These are phyloP conservation scores for Montipora sp. DNA, from an alignment of 64 coral and sea anemone genomes.

Conservation along the genomic window DNA sequence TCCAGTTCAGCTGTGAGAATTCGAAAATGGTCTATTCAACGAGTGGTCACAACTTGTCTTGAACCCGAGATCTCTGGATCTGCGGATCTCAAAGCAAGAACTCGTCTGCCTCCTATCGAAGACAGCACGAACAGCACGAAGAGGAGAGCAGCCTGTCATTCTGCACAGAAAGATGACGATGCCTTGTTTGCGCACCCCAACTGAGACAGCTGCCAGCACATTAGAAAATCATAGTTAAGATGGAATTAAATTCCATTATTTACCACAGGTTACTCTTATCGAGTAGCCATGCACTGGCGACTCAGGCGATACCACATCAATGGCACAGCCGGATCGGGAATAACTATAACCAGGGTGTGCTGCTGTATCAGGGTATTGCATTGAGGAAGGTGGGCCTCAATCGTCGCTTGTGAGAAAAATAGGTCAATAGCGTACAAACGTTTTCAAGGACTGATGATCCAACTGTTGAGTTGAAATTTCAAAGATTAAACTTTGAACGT, in stretches of 20 bases:
- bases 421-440: too few species aligned
- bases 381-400: background rate
- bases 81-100: too few species aligned
- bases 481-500: background rate
- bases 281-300: background rate
- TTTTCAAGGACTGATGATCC: background rate
- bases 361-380: background rate
- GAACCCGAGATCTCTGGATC: too few species aligned
- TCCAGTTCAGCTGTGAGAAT: too few species aligned
- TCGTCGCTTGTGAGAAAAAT: background rate
- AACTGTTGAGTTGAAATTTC: background rate
- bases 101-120: background rate
- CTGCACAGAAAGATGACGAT: background rate
- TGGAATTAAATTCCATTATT: background rate
- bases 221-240: background rate
- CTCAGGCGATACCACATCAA: background rate
- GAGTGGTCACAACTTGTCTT: too few species aligned
- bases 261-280: background rate
- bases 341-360: background rate
- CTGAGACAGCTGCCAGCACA: slow-evolving; percentile 5
- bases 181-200: background rate
- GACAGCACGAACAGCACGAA: background rate
- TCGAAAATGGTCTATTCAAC: too few species aligned
- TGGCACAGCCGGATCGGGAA: background rate
- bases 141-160: background rate